These are phyloP conservation scores for Psephotus haematonotus DNA, from an alignment of 2,113 vertebrate genomes.

Conservation along the genomic window DNA sequence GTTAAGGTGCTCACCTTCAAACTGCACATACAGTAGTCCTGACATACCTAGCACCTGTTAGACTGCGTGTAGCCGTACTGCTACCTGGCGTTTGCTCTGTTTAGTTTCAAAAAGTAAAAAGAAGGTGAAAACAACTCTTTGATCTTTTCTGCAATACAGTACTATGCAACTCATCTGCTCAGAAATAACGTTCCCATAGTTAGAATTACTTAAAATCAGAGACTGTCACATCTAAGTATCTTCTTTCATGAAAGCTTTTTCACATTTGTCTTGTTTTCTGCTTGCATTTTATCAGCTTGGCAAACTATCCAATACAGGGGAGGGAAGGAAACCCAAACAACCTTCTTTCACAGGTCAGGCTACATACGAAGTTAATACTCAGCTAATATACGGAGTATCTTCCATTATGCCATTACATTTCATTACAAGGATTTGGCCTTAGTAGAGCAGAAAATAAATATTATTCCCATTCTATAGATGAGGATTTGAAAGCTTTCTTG, in stretches of 20 bases:
- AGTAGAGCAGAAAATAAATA: neutral
- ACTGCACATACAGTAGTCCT: neutral
- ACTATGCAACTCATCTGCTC: neutral
- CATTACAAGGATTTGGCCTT: neutral
- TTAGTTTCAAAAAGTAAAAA: neutral
- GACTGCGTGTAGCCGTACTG: neutral
- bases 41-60: neutral
- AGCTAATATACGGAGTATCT: neutral
- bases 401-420: neutral
- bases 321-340: rapidly evolving
- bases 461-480: neutral
- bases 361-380: neutral
- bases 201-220: neutral
- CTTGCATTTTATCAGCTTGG: neutral
- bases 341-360: neutral
- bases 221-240: neutral
- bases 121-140: neutral
- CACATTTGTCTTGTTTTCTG: neutral
- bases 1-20: neutral
- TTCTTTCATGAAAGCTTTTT: neutral
- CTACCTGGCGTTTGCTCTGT: neutral
- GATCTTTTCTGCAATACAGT: neutral
- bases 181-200: neutral
- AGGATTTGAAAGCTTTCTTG: neutral
- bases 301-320: neutral